phyloP scores from a whole-genome alignment of 2,113 vertebrate species.

The Kryptolebias marmoratus region DNA sequence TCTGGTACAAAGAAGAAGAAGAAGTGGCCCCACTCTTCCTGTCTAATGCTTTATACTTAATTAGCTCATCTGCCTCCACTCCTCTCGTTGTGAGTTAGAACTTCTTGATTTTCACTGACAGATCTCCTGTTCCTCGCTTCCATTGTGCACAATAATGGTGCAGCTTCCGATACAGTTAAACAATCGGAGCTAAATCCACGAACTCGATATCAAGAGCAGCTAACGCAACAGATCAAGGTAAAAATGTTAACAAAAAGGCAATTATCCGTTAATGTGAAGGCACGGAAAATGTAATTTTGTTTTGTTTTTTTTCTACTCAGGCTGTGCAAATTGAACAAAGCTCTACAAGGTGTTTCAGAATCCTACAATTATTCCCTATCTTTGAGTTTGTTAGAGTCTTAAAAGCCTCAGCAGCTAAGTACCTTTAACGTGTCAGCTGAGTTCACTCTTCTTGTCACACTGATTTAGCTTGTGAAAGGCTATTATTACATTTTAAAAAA shows the following conservation, averaged over 20 bases:
- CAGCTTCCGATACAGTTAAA: too few relatives aligned
- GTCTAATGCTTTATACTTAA: background rate
- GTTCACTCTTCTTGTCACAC: background rate
- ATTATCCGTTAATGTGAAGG: background rate
- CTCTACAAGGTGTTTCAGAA: background rate
- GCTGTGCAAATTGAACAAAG: background rate
- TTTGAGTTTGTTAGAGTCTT: background rate
- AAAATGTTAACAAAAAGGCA: background rate
- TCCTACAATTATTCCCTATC: too few relatives aligned
- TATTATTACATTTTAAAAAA: background rate
- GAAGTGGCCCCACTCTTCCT: background rate
- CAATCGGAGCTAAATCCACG: too few relatives aligned
- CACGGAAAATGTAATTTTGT: background rate
- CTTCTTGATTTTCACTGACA: background rate
- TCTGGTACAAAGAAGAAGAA: background rate
- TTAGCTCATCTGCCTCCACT: background rate
- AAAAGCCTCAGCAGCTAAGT: background rate
- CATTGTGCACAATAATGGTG: background rate
- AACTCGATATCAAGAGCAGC: too few relatives aligned
- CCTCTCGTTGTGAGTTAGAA: too few relatives aligned
- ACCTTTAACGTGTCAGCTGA: background rate
- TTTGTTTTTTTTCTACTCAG: background rate
- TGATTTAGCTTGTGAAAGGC: background rate
- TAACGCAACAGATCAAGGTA: background rate
- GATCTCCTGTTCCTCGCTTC: too few relatives aligned